Percentiles rank a stretch among this genome's conserved stretches.
These are phyloP conservation scores for Sthenelais limicola DNA, from an alignment of 2,888 invertebrate species.

Conservation along the genomic window DNA sequence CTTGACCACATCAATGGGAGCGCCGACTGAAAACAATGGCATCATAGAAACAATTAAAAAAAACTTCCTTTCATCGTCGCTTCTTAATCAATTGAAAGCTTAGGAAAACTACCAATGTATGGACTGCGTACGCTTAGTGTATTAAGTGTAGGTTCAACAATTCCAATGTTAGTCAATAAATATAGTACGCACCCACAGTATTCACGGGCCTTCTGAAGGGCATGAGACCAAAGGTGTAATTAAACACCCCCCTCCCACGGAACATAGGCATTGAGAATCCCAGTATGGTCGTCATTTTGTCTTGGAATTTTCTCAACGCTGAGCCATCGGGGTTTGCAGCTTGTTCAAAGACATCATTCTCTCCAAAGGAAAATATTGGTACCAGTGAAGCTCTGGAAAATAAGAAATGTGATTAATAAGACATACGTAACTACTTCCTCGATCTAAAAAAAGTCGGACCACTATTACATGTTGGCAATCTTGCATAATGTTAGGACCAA, in stretches of 20 bases:
- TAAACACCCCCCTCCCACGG: conserved; percentile 85
- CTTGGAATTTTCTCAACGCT: conserved; percentile 59
- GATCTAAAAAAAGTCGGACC: no score
- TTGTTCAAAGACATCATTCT: conserved; percentile 87
- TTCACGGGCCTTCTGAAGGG: conserved; percentile 86
- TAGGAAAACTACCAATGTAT: not conserved
- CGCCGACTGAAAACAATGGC: conserved; percentile 80
- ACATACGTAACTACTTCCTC: no score
- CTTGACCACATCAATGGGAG: conserved; percentile 84
- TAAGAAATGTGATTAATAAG: no score
- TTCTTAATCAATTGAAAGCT: not conserved
- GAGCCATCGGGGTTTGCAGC: conserved; percentile 81
- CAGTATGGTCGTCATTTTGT: conserved; percentile 48
- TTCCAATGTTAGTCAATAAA: not conserved
- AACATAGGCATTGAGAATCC: conserved; percentile 72
- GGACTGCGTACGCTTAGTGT: not conserved
- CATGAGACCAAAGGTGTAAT: conserved; percentile 89
- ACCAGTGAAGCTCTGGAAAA: conserved; percentile 80
- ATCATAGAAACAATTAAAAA: not conserved
- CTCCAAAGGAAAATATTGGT: conserved; percentile 90
- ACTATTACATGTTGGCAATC: no score
- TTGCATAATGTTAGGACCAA: no score
- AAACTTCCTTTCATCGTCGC: no score
- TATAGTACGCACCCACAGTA: conserved; percentile 85
- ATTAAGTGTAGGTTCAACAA: not conserved